Evolutionary conservation across 2,888 invertebrate genomes (phyloP).

Genomic region (Carabus problematicus): DNA sequence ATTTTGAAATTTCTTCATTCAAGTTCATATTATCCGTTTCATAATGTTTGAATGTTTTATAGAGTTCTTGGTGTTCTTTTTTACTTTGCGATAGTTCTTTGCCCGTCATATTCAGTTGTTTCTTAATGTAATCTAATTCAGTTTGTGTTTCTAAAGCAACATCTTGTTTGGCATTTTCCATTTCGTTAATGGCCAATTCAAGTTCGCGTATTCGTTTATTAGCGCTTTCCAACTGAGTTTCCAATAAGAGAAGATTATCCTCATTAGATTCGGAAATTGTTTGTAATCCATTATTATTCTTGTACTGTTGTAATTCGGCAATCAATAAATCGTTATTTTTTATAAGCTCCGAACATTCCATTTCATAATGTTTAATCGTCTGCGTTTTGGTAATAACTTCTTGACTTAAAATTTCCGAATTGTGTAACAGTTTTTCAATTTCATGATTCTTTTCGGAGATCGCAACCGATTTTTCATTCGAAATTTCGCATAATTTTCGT

Average conservation of each 20-base stretch:
- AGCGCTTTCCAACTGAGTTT: constrained; percentile 67
- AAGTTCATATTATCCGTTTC: constrained; percentile 62
- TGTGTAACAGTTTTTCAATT: constrained; percentile 56
- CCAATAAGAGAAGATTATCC: constrained; percentile 70
- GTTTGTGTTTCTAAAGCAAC: constrained; percentile 46
- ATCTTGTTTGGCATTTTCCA: constrained; percentile 47
- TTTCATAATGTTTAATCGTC: constrained; percentile 61
- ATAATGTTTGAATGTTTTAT: constrained; percentile 47
- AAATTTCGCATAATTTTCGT: constrained; percentile 65
- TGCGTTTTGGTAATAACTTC: constrained; percentile 55
- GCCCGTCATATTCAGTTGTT: constrained; percentile 48
- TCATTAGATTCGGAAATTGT: constrained; percentile 77
- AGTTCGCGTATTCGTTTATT: constrained; percentile 57
- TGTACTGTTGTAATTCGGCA: constrained; percentile 69
- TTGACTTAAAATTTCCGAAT: constrained; percentile 55
- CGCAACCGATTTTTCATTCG: constrained; percentile 59
- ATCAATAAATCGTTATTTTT: constrained; percentile 76
- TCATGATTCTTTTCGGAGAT: constrained; percentile 56
- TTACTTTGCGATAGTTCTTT: constrained; percentile 48
- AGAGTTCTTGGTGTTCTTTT: constrained; percentile 51
- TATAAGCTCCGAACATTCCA: constrained; percentile 71
- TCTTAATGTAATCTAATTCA: constrained; percentile 49
- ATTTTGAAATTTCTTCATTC: constrained; percentile 66
- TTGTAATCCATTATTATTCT: constrained; percentile 70
- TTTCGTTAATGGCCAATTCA: constrained; percentile 52